phyloP scores from a whole-genome alignment of 2,888 invertebrate genomes.

The Cenopis cana region DNA sequence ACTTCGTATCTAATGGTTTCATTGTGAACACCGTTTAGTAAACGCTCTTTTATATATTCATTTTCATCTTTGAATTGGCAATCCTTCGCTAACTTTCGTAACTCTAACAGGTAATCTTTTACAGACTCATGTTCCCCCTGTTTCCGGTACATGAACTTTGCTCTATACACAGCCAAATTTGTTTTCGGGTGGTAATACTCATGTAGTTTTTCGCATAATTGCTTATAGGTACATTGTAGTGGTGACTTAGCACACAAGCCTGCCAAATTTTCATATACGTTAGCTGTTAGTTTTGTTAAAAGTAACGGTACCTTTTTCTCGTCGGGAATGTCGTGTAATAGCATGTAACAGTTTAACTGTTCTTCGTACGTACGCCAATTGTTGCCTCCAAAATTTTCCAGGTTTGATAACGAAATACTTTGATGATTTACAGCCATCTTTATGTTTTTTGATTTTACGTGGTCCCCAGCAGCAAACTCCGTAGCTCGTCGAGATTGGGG shows the following conservation, averaged over 20 bases:
- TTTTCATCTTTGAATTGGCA: too few relatives aligned
- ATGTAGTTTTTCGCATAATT: background rate
- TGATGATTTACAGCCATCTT: too few relatives aligned
- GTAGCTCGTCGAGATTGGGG: too few relatives aligned
- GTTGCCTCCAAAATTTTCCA: conserved; percentile 7
- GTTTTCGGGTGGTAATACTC: conserved; percentile 15
- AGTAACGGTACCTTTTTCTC: conserved; percentile 14
- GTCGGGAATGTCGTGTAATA: conserved; percentile 13
- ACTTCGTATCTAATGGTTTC: conserved; percentile 13
- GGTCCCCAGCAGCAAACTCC: too few relatives aligned
- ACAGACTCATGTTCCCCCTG: too few relatives aligned
- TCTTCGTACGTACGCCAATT: conserved; percentile 11
- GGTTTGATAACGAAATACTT: background rate
- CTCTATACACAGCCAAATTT: conserved; percentile 13
- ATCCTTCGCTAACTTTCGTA: too few relatives aligned
- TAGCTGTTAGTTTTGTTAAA: conserved; percentile 3
- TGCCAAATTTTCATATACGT: conserved; percentile 5
- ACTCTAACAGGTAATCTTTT: too few relatives aligned
- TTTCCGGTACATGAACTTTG: conserved; percentile 6
- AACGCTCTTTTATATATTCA: conserved; percentile 8
- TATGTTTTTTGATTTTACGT: too few relatives aligned
- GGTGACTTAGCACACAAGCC: background rate
- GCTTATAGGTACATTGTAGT: background rate
- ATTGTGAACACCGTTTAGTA: conserved; percentile 4
- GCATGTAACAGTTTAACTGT: conserved; percentile 13